Evolutionary conservation across 92 coral and sea anemone genomes (phyloP), one percentile per base, ranked within the genome.

Genomic region (Paramuricea clavata): DNA sequence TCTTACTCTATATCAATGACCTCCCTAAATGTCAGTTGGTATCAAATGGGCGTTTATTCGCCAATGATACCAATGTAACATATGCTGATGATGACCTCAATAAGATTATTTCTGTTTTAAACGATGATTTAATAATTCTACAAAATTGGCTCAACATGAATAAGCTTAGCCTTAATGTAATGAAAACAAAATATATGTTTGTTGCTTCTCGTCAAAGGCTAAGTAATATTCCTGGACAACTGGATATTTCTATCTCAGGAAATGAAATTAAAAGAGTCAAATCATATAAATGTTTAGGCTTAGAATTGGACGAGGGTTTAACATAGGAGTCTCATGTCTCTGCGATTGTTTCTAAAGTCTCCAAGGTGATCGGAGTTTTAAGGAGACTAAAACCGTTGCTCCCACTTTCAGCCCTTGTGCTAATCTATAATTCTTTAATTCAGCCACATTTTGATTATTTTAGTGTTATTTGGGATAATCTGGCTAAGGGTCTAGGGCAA

Each of bases 171-270:
- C 76, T 86, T 23, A 78, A 78, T 67, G 90, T 69, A 13, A 35
- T 78, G 22, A 68, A 86, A 56, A 86, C 90, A 8, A 86, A 78
- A 67, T 78, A 70, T 74, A 85, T 86, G 70, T 68, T 86, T 25
- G 34, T 27, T n/a, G 78, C 52, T 13, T 44, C 69, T n/a, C 80
- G 81, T 43, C 70, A 86, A 33, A 86, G 50, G 50, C 21, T 78
- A 12, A 35, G 79, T 12, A 33, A 13, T 8, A 19, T 86, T 4
- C 89, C 89, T 9, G 74, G 56, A 32, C 39, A 73, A 52, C 88
- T 83, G 0, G 36, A 85, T 74, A 30, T 85, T 49, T 8, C 21
- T 32, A 25, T 85, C n/a, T 42, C 49, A 11, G 80, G 80, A 0
- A 56, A 78, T 4, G 11, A 42, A 78, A 86, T 86, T 26, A 69